Conservation (phyloP, 2,113 vertebrate genomes). For the Dipodomys stephensi region DNA sequence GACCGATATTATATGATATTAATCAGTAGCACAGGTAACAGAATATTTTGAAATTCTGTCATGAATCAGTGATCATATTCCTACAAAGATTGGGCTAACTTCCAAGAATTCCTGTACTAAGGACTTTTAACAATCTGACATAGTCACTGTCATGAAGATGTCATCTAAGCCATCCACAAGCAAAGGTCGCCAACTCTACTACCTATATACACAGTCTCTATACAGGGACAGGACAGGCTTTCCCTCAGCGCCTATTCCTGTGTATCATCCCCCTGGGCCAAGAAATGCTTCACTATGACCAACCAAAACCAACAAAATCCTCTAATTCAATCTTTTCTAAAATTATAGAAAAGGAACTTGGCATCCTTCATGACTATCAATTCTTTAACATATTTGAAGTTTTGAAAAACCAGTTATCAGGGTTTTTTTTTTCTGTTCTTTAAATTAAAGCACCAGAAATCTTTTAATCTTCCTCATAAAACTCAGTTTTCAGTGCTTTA, state of each 20-base stretch:
- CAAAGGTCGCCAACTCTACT: not conserved
- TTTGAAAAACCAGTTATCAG: not conserved
- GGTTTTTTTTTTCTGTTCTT: constrained; percentile 14
- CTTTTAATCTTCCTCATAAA: constrained; percentile 19
- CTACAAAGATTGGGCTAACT: constrained; percentile 27
- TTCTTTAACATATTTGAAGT: not conserved
- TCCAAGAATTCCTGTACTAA: constrained; percentile 8
- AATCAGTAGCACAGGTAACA: constrained; percentile 52
- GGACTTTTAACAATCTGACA: not conserved
- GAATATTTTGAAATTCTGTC: constrained; percentile 25
- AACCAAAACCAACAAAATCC: constrained; percentile 45
- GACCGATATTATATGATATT: constrained; percentile 20
- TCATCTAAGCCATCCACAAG: not conserved
- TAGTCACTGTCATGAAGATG: not conserved
- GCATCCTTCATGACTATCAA: not conserved
- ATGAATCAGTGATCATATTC: constrained; percentile 30
- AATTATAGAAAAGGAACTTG: constrained; percentile 37
- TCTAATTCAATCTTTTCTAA: not conserved
- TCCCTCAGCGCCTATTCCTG: not conserved
- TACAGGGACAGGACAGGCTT: not conserved
- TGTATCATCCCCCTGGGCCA: not conserved
- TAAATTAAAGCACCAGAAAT: constrained; percentile 45
- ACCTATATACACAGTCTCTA: not conserved
- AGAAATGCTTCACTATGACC: constrained; percentile 38
- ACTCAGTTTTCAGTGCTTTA: constrained; percentile 35